Percentiles rank a stretch among this genome's conserved stretches.
These are phyloP conservation scores for Darevskia nairensis DNA, from an alignment of 2,797 vertebrate genomes.

Conservation along the genomic window DNA sequence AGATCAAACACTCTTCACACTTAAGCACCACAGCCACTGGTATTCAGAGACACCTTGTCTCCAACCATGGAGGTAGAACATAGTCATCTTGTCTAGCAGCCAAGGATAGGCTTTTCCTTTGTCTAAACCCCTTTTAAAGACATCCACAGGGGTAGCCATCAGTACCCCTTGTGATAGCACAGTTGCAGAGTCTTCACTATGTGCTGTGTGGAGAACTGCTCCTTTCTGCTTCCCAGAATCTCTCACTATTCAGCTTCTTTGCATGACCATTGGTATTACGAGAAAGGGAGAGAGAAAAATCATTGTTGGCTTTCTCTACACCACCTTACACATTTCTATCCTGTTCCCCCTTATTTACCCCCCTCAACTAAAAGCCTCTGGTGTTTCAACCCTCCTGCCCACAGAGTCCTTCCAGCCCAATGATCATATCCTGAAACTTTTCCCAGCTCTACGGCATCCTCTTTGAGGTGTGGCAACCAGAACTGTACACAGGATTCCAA, in stretches of 20 bases:
- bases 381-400: too few species aligned
- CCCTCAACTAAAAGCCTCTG: too few species aligned
- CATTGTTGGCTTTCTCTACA: neutral
- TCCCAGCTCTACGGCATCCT: neutral
- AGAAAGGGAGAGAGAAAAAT: neutral
- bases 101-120: neutral
- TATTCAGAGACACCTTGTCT: neutral
- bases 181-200: too few species aligned
- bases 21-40: neutral
- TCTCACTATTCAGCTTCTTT: neutral
- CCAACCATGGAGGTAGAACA: neutral
- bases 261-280: neutral
- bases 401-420: neutral
- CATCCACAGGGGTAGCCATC: neutral
- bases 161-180: neutral
- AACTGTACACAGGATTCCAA: neutral
- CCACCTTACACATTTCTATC: neutral
- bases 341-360: too few species aligned
- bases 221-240: neutral
- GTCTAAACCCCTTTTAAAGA: neutral
- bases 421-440: neutral
- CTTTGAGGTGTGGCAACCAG: neutral
- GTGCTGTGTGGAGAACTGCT: neutral
- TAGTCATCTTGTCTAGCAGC: neutral
- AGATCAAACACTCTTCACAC: neutral